phyloP scores from a whole-genome alignment of 2,888 invertebrate species.

The Sarcophaga rosellei region DNA sequence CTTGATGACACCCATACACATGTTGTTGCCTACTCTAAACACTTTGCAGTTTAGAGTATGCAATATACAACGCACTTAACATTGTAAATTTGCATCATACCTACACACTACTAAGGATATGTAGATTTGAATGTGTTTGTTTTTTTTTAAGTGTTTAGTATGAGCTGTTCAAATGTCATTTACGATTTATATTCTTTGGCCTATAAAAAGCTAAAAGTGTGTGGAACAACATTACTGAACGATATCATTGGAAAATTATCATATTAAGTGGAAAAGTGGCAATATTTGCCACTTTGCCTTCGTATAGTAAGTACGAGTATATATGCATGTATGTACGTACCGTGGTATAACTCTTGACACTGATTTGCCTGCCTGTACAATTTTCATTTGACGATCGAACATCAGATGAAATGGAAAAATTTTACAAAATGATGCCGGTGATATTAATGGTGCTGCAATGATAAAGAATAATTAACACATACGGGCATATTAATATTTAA shows the following conservation, averaged over 20 bases:
- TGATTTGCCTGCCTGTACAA: slow-evolving; percentile 94
- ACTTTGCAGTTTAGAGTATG: background rate
- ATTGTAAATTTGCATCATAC: background rate
- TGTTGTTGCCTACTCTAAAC: background rate
- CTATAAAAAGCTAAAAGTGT: background rate
- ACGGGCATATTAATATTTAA: no score
- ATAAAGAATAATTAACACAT: background rate
- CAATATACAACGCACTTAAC: background rate
- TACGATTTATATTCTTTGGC: background rate
- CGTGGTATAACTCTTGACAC: slow-evolving; percentile 92
- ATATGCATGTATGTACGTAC: slow-evolving; percentile 70
- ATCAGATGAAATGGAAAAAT: slow-evolving; percentile 98
- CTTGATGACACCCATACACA: background rate
- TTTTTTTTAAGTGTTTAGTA: background rate
- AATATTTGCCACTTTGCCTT: background rate
- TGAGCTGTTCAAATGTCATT: slow-evolving; percentile 17
- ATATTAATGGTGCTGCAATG: slow-evolving; percentile 91
- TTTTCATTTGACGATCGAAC: slow-evolving; percentile 93
- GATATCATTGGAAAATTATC: slow-evolving; percentile 7
- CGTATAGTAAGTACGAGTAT: no score
- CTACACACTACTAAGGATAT: background rate
- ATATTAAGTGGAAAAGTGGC: background rate
- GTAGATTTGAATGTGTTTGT: background rate
- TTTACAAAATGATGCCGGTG: slow-evolving; percentile 94
- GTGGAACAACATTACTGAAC: background rate